phyloP scores from a whole-genome alignment of 2,113 vertebrate species.

The Rana temporaria region DNA sequence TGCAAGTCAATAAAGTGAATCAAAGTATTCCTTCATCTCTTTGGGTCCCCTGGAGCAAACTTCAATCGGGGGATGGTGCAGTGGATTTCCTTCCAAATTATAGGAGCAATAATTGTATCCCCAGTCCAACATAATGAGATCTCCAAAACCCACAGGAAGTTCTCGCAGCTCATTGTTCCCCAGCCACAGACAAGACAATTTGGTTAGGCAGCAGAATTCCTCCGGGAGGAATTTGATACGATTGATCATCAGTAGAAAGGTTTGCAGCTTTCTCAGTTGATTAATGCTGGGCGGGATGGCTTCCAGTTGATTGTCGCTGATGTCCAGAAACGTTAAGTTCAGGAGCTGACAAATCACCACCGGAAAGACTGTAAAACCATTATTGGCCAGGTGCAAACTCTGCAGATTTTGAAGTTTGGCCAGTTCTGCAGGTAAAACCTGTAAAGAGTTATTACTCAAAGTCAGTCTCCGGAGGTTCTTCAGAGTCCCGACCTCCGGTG shows the following conservation, averaged over 20 bases:
- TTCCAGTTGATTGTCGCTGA: slow-evolving; percentile 65
- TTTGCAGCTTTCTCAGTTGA: slow-evolving; percentile 63
- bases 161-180: slow-evolving; percentile 59
- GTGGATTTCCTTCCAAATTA: slow-evolving; percentile 67
- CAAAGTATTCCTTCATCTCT: slow-evolving; percentile 65
- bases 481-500: slow-evolving; percentile 61
- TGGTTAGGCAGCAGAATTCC: slow-evolving; percentile 61
- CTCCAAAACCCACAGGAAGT: slow-evolving; percentile 64
- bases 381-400: slow-evolving; percentile 70
- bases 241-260: slow-evolving; percentile 62
- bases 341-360: slow-evolving; percentile 62
- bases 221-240: slow-evolving; percentile 53
- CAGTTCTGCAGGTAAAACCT: slow-evolving; percentile 56
- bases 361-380: slow-evolving; percentile 58
- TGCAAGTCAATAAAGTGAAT: background rate
- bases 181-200: slow-evolving; percentile 61
- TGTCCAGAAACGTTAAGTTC: slow-evolving; percentile 64
- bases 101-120: slow-evolving; percentile 59
- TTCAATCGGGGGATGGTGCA: slow-evolving; percentile 61
- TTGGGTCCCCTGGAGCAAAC: slow-evolving; percentile 63
- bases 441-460: slow-evolving; percentile 67
- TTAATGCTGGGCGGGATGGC: slow-evolving; percentile 57
- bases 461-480: slow-evolving; percentile 62
- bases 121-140: slow-evolving; percentile 65
- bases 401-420: slow-evolving; percentile 62